These are phyloP conservation scores for Apamea sordens DNA, from an alignment of 2,888 invertebrate species.

Conservation along the genomic window DNA sequence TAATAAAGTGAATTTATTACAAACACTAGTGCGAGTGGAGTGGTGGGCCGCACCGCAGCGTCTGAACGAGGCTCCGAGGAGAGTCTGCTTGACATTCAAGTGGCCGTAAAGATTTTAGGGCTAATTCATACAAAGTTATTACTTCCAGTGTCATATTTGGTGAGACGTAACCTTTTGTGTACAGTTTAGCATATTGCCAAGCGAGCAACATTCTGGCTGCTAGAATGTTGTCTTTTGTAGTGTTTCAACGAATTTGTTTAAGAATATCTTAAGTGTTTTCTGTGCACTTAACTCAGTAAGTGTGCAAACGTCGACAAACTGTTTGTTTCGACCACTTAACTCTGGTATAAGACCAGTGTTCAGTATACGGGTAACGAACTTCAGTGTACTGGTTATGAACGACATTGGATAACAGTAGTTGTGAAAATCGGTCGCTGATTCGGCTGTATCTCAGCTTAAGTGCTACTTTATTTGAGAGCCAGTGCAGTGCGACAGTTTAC, in stretches of 20 bases:
- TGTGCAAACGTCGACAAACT: slow-evolving; percentile 32
- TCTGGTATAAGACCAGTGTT: neutral
- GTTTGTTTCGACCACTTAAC: slow-evolving; percentile 22
- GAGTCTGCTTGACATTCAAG: slow-evolving; percentile 66
- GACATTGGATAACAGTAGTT: slow-evolving; percentile 33
- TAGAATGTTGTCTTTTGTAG: slow-evolving; percentile 35
- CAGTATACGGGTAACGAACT: slow-evolving; percentile 16
- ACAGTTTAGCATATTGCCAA: slow-evolving; percentile 58
- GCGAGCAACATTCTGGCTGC: slow-evolving; percentile 23
- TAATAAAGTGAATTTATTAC: slow-evolving; percentile 57
- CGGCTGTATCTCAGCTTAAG: slow-evolving; percentile 37
- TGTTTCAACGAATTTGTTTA: slow-evolving; percentile 45
- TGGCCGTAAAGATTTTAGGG: slow-evolving; percentile 71
- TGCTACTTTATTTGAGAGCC: slow-evolving; percentile 34
- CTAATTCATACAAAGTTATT: slow-evolving; percentile 75
- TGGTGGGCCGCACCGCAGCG: slow-evolving; percentile 34
- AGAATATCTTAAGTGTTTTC: slow-evolving; percentile 49
- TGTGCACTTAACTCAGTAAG: slow-evolving; percentile 37
- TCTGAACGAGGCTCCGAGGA: slow-evolving; percentile 60
- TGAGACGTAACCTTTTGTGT: slow-evolving; percentile 52
- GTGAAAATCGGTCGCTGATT: slow-evolving; percentile 39
- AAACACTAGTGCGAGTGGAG: slow-evolving; percentile 53
- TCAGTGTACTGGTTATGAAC: slow-evolving; percentile 20
- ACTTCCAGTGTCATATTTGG: slow-evolving; percentile 65
- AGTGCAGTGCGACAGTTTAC: slow-evolving; percentile 19